These are phyloP conservation scores for Typhlichthys eigenmanni DNA, from an alignment of 2,797 vertebrate species.

Conservation along the genomic window DNA sequence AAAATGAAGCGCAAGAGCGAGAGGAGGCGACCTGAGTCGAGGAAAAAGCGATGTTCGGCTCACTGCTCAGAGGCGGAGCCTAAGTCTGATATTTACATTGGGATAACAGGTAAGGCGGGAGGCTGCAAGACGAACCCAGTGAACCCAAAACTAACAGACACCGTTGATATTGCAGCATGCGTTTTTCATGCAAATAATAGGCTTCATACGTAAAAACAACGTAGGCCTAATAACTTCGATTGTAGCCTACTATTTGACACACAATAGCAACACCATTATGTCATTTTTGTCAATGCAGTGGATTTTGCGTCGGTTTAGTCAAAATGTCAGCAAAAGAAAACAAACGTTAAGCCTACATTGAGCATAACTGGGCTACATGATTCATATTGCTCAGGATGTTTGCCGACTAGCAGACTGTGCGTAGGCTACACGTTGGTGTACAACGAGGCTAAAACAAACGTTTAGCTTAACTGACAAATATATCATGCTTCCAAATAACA, in stretches of 20 bases:
- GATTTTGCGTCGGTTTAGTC: conserved; percentile 9
- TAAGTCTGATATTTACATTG: conserved; percentile 75
- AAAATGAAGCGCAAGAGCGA: conserved; percentile 84
- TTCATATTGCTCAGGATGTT: too few species aligned
- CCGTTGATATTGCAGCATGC: not conserved
- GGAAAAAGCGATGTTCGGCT: conserved; percentile 76
- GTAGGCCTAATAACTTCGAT: conserved; percentile 4
- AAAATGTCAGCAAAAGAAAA: not conserved
- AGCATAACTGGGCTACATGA: too few species aligned
- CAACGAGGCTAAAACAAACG: too few species aligned
- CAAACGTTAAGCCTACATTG: too few species aligned
- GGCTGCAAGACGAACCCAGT: conserved; percentile 39
- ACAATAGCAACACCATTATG: conserved; percentile 68
- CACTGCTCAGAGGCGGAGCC: conserved; percentile 73
- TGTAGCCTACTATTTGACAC: conserved; percentile 31
- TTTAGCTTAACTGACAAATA: too few species aligned
- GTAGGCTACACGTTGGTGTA: too few species aligned
- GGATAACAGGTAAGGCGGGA: conserved; percentile 77
- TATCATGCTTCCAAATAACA: too few species aligned
- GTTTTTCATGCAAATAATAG: not conserved
- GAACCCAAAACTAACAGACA: conserved; percentile 26
- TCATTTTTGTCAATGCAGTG: conserved; percentile 31
- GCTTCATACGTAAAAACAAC: not conserved
- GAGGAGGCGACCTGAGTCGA: conserved; percentile 75
- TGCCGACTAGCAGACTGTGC: too few species aligned